Evolutionary conservation across 2,797 vertebrate species (phyloP).

Genomic region (Hybognathus amarus): DNA sequence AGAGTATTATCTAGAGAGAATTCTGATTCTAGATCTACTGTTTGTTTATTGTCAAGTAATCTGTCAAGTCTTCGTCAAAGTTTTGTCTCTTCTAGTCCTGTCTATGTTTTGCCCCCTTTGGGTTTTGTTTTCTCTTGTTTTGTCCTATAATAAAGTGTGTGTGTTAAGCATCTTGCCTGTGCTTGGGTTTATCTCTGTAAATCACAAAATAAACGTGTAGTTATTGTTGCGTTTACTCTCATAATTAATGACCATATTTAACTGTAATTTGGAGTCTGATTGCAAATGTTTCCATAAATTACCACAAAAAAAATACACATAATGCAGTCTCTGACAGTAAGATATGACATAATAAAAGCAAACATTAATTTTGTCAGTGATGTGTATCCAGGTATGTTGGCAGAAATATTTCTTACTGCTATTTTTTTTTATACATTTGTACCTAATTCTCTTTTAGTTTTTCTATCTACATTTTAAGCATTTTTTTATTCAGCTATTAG

Average conservation of each 20-base stretch:
- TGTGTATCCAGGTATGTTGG: constrained; percentile 57
- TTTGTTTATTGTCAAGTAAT: no score
- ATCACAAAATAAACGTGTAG: no score
- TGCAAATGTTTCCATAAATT: background rate
- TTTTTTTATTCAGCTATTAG: constrained; percentile 22
- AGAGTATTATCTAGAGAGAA: no score
- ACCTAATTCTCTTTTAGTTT: constrained; percentile 2
- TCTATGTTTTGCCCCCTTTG: no score
- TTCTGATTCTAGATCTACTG: no score
- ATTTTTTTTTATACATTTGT: constrained; percentile 9
- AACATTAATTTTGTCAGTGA: constrained; percentile 44
- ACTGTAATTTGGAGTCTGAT: background rate
- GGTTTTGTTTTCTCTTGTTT: no score
- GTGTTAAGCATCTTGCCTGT: no score
- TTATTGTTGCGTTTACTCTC: background rate
- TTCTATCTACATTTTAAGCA: constrained; percentile 5
- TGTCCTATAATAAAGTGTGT: no score
- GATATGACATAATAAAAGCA: constrained; percentile 62
- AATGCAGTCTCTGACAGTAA: constrained; percentile 54
- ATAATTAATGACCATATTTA: background rate
- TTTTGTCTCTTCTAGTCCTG: no score
- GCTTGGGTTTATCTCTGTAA: no score
- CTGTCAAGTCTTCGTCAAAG: no score
- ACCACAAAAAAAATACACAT: background rate
- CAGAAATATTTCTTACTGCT: constrained; percentile 56